phyloP scores from a whole-genome alignment of 2,888 invertebrate genomes.

The Chaetogeoica ovagalla region DNA sequence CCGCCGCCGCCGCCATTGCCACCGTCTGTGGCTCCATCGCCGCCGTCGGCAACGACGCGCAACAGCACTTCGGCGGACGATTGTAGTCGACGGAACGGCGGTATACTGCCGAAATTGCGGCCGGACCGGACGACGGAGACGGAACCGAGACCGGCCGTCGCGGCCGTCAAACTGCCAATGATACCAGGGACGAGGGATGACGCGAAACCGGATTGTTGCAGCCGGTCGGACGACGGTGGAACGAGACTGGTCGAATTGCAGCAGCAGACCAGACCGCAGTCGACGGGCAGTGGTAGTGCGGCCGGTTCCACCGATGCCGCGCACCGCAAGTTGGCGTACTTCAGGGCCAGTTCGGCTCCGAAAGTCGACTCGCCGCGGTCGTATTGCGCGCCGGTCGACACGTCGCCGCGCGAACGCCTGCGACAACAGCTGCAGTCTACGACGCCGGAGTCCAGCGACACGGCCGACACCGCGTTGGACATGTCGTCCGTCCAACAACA shows the following conservation, averaged over 20 bases:
- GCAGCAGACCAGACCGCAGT: conserved; percentile 7
- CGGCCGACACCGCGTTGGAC: conserved; percentile 26
- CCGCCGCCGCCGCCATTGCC: background rate
- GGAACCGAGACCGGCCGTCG: background rate
- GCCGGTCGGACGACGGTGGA: background rate
- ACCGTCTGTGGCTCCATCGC: background rate
- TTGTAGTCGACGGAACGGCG: background rate
- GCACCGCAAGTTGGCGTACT: background rate
- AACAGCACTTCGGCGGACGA: background rate
- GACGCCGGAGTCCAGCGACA: conserved; percentile 9
- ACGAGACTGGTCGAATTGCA: conserved; percentile 10
- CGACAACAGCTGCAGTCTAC: background rate
- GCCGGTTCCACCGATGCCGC: background rate
- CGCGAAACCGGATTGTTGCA: background rate
- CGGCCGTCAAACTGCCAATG: conserved; percentile 22
- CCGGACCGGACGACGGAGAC: conserved; percentile 8
- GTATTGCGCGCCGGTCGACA: background rate
- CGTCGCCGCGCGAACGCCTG: background rate
- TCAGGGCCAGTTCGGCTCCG: conserved; percentile 31
- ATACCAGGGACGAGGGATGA: conserved; percentile 30
- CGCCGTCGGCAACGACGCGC: background rate
- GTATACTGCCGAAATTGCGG: conserved; percentile 21
- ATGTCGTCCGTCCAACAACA: background rate
- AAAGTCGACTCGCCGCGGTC: conserved; percentile 8
- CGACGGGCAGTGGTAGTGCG: conserved; percentile 23